Conservation (phyloP, 2,797 vertebrate genomes). For the Pogonophryne albipinna region DNA sequence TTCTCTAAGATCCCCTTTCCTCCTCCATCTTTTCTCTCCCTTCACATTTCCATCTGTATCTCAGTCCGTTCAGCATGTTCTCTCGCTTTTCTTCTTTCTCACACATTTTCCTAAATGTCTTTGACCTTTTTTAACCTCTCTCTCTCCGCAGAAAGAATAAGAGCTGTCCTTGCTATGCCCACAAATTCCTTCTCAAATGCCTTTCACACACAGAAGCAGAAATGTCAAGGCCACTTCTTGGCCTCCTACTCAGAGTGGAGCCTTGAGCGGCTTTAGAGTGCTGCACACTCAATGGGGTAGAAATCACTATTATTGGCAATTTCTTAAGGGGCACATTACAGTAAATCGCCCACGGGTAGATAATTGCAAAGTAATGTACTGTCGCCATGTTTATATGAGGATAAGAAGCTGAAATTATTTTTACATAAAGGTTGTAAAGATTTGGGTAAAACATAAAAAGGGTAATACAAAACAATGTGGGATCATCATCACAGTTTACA, state of each 20-base stretch:
- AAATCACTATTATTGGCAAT: conserved; percentile 4
- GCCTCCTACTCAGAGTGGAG: conserved; percentile 6
- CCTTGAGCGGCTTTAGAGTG: conserved; percentile 11
- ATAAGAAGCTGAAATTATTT: conserved; percentile 9
- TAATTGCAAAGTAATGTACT: conserved; percentile 19
- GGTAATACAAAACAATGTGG: background rate
- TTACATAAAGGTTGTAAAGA: conserved; percentile 2
- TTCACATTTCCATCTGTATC: conserved; percentile 14
- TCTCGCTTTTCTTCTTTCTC: conserved; percentile 6
- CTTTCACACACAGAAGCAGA: conserved; percentile 17
- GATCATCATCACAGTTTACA: conserved; percentile 1
- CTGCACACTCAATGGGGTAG: conserved; percentile 1
- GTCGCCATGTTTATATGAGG: conserved; percentile 6
- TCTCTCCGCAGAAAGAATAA: conserved; percentile 7
- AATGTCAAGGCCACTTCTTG: conserved; percentile 29
- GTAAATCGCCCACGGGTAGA: conserved; percentile 5
- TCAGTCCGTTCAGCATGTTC: background rate
- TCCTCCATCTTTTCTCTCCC: background rate
- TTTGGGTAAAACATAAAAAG: background rate
- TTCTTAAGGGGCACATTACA: background rate
- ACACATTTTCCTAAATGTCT: conserved; percentile 11
- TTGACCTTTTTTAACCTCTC: conserved; percentile 1
- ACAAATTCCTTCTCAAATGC: conserved; percentile 11
- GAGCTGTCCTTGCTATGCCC: conserved; percentile 23
- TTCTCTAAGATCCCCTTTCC: background rate